phyloP scores from a whole-genome alignment of 2,113 vertebrate genomes.

The Anser brachyrhynchus region DNA sequence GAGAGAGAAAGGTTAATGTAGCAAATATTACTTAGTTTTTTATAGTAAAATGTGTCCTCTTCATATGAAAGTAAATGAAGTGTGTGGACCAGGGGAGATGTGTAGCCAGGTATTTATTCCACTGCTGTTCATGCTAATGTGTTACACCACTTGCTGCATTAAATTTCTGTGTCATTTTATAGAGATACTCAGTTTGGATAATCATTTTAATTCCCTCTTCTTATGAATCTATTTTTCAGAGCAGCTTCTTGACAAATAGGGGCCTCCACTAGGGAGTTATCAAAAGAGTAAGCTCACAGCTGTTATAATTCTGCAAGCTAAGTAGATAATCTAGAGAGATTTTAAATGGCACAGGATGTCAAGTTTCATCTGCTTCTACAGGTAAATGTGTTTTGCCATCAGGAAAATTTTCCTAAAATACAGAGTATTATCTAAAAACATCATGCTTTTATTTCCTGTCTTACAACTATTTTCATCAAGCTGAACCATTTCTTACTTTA shows the following conservation, averaged over 20 bases:
- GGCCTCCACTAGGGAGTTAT: not conserved
- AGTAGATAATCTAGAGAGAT: not conserved
- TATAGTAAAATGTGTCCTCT: not conserved
- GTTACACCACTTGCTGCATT: not conserved
- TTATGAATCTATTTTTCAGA: not conserved
- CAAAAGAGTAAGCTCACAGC: not conserved
- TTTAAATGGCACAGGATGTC: not conserved
- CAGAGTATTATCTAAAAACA: not conserved
- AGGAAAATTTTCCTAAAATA: not conserved
- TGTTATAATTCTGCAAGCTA: not conserved
- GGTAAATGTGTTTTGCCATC: not conserved
- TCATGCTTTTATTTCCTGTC: not conserved
- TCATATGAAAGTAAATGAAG: not conserved
- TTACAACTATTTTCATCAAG: not conserved
- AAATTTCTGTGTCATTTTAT: not conserved
- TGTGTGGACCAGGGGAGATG: rapidly evolving
- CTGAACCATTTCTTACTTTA: not conserved
- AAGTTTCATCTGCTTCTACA: not conserved
- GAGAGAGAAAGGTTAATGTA: not conserved
- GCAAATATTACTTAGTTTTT: not conserved
- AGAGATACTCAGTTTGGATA: not conserved
- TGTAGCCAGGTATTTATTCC: rapidly evolving
- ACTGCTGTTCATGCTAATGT: not conserved
- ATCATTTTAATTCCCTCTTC: not conserved
- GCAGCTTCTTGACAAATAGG: not conserved